Evolutionary conservation across 2,888 invertebrate species (phyloP), one percentile per base, ranked within the genome.

Genomic region (Mythimna vitellina): DNA sequence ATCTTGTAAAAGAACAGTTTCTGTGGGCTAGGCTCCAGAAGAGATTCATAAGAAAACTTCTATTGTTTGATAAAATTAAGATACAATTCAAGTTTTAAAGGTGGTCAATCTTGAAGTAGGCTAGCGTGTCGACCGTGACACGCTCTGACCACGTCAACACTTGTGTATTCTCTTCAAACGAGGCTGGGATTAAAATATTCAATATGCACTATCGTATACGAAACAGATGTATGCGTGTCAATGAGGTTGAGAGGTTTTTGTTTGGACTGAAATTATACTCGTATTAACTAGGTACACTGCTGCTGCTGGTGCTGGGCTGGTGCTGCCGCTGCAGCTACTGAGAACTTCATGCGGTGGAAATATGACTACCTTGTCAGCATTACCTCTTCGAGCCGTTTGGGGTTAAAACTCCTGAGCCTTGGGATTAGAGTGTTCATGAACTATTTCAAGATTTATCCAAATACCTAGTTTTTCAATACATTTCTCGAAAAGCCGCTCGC

Each of bases 151-250:
- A 69, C 32, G 51, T 46, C 51, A 64, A 64, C 54, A 62, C 75
- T 82, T 74, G 68, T 70, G 61, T 73, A 72, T 82, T 71, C 80
- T 72, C 14, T 35, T 22, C 60, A 32, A 63, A 66, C 75, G 70
- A 81, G 81, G 71, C 66, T 82, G 54, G 14, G 38, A 46, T 71
- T 70, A 65, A 75, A 71, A 62, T 79, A 70, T 79, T 71, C 68
- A 54, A 62, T 67, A 46, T 61, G 51, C 57, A 54, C 32, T 51
- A 12, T 54, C 42, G 58, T 63, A 32, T 70, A 54, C 54, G 57
- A 61, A 63, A 66, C 42, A 64, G 54, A 56, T n/a, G 4, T 62
- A 61, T 56, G 20, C 17, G 5, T 1, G 22, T n/a, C 51, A 22
- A 25, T 46, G 9, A 35, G 67, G 53, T 29, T 29, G 60, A 29